These are phyloP conservation scores for Anodontia alba DNA, from an alignment of 2,888 invertebrate species.

Conservation along the genomic window DNA sequence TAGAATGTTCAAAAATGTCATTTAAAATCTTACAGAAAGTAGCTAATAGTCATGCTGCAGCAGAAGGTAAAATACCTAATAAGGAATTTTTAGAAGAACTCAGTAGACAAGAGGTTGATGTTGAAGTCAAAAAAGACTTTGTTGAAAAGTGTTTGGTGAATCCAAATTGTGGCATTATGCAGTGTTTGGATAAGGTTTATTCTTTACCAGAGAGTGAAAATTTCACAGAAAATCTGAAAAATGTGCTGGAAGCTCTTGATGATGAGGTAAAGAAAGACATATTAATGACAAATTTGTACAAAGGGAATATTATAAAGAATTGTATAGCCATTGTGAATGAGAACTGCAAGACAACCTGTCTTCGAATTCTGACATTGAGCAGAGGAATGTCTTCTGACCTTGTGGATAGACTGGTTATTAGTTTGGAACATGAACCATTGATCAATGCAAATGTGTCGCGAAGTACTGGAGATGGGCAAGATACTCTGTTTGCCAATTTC, in stretches of 20 bases:
- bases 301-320: constrained; percentile 75
- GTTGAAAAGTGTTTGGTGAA: constrained; percentile 12
- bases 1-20: constrained; percentile 28
- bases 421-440: neutral
- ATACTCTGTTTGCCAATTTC: neutral
- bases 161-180: constrained; percentile 45
- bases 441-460: neutral
- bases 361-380: constrained; percentile 87
- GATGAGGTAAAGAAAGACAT: constrained; percentile 63
- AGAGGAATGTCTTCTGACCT: neutral
- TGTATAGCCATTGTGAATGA: constrained; percentile 91
- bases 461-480: neutral
- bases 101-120: neutral
- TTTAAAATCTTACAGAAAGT: constrained; percentile 19
- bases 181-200: constrained; percentile 51
- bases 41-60: neutral
- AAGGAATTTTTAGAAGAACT: constrained; percentile 15
- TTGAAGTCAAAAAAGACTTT: constrained; percentile 2
- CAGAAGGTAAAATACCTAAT: constrained; percentile 25
- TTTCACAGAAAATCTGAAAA: constrained; percentile 47
- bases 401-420: neutral
- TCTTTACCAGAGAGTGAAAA: constrained; percentile 42
- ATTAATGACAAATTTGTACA: constrained; percentile 54
- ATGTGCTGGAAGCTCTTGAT: constrained; percentile 51
- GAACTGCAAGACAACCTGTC: constrained; percentile 90